A percentile compares a stretch with the other conserved stretches of the same genome.
Evolutionary conservation across 1,140 invertebrate genomes (phyloP).

Genomic region (Tribolium castaneum): DNA sequence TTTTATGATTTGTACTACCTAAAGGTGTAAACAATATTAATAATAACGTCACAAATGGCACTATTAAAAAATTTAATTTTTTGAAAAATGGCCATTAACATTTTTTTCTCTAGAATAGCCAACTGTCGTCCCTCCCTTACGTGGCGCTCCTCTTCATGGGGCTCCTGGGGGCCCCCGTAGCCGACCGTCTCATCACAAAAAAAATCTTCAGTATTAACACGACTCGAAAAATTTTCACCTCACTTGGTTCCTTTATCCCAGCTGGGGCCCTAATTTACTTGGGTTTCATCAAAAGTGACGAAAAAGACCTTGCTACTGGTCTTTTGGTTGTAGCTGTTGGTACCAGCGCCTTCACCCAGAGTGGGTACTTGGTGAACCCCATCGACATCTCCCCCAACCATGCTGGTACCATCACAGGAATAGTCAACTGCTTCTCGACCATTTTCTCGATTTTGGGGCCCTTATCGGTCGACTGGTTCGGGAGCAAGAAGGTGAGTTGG

Average conservation of each 20-base stretch:
- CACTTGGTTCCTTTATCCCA: conserved; percentile 66
- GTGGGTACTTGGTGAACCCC: conserved; percentile 74
- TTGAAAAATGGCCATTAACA: too few species aligned
- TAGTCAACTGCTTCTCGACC: conserved; percentile 79
- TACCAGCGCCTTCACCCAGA: conserved; percentile 76
- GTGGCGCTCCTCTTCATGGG: neutral
- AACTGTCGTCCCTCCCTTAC: neutral
- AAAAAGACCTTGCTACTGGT: conserved; percentile 67
- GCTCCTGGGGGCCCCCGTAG: neutral
- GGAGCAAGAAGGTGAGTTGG: neutral
- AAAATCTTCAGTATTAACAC: conserved; percentile 19
- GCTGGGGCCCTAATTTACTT: conserved; percentile 71
- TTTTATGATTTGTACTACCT: too few species aligned
- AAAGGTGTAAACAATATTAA: too few species aligned
- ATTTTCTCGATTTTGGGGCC: conserved; percentile 76
- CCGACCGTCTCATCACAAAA: conserved; percentile 10
- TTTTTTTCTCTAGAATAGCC: neutral
- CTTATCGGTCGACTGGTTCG: neutral
- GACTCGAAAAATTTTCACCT: conserved; percentile 46
- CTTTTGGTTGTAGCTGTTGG: conserved; percentile 76
- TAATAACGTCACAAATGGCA: too few species aligned
- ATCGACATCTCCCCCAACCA: conserved; percentile 76
- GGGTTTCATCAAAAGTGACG: conserved; percentile 67
- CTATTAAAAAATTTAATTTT: too few species aligned
- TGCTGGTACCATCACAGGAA: conserved; percentile 76